Conservation (phyloP, 2,113 vertebrate genomes). For the Pterocles burchelli region DNA sequence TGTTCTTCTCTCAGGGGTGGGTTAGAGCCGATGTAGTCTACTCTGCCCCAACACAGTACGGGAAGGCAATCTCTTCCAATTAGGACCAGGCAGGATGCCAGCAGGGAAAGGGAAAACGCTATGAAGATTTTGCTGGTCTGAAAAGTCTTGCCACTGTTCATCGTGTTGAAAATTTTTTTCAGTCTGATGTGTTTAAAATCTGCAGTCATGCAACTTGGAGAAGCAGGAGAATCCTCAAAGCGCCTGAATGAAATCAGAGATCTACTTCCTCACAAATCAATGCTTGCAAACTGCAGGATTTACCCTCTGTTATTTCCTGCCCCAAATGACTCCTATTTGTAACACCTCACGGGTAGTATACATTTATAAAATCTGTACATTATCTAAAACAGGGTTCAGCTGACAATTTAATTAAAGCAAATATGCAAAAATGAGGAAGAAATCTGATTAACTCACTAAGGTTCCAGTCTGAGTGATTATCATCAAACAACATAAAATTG, state of each 20-base stretch:
- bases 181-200: neutral
- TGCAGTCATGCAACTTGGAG: neutral
- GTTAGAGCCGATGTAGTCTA: neutral
- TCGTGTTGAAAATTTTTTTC: neutral
- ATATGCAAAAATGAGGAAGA: neutral
- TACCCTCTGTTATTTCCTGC: neutral
- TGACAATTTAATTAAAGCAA: slow-evolving; percentile 22
- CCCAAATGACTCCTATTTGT: neutral
- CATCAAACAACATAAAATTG: neutral
- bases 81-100: neutral
- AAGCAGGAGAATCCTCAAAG: neutral
- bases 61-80: neutral
- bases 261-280: neutral
- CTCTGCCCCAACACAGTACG: neutral
- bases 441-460: slow-evolving; percentile 16
- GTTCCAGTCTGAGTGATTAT: neutral
- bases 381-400: neutral
- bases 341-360: neutral
- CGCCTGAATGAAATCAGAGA: neutral
- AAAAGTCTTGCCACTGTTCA: neutral
- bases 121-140: neutral
- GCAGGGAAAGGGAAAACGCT: neutral
- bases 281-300: neutral
- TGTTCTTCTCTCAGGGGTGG: neutral
- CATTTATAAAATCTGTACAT: neutral